Conservation (phyloP, 2,113 vertebrate genomes). For the Labeo rohita region DNA sequence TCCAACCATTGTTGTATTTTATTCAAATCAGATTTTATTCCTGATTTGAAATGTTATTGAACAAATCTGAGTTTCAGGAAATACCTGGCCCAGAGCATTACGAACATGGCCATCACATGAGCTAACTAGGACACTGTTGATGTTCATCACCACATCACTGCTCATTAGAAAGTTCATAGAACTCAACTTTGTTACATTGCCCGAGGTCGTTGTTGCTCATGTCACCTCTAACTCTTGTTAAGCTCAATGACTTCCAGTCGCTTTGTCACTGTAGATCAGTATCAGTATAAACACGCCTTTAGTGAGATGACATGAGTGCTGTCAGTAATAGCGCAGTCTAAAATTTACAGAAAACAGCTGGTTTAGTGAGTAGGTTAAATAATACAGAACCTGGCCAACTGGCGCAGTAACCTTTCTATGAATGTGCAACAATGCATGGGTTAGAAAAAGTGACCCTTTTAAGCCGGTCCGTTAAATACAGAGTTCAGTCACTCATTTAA, state of each 20-base stretch:
- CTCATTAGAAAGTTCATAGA: conserved; percentile 8
- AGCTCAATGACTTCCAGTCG: neutral
- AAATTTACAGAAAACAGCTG: neutral
- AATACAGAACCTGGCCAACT: neutral
- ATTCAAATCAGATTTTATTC: neutral
- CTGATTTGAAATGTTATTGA: neutral
- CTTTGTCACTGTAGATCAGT: neutral
- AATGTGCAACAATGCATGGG: neutral
- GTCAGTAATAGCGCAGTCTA: neutral
- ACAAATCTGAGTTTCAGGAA: neutral
- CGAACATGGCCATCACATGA: neutral
- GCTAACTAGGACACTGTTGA: neutral
- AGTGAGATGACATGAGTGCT: neutral
- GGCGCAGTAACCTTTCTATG: no score
- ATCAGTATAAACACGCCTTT: neutral
- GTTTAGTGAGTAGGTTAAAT: neutral
- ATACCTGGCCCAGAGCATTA: neutral
- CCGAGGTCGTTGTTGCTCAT: neutral
- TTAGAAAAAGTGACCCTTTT: neutral
- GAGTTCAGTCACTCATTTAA: no score
- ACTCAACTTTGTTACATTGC: neutral
- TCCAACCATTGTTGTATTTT: no score
- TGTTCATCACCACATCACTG: neutral
- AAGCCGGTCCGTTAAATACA: neutral
- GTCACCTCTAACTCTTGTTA: neutral